Percentiles rank a stretch among this genome's conserved stretches.
Evolutionary conservation across 2,888 invertebrate species (phyloP).

Genomic region (Tiliacea citrago): DNA sequence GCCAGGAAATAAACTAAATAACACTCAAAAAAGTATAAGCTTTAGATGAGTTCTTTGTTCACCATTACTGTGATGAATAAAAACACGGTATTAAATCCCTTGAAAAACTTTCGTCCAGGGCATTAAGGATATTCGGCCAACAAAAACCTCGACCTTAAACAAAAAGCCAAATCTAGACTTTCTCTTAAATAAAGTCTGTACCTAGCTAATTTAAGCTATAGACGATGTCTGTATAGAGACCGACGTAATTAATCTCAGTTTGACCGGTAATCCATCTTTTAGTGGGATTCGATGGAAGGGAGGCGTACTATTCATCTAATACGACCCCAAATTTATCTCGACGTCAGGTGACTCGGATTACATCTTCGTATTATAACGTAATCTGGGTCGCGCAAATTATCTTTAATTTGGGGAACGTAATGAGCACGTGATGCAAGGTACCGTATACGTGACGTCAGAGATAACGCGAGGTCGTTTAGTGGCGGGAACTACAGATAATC

Average conservation of each 20-base stretch:
- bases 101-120: conserved; percentile 22
- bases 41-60: conserved; percentile 3
- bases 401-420: conserved; percentile 66
- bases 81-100: conserved; percentile 27
- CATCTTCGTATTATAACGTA: conserved; percentile 63
- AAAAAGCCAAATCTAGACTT: conserved; percentile 57
- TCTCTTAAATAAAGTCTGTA: conserved; percentile 58
- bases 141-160: conserved; percentile 46
- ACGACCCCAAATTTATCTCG: conserved; percentile 77
- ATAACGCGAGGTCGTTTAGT: conserved; percentile 49
- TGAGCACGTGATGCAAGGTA: conserved; percentile 54
- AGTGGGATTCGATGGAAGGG: conserved; percentile 70
- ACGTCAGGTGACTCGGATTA: conserved; percentile 69
- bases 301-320: conserved; percentile 73
- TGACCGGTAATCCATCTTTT: conserved; percentile 79
- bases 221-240: conserved; percentile 62
- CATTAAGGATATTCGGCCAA: conserved; percentile 31
- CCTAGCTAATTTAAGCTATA: conserved; percentile 64
- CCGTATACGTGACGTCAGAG: conserved; percentile 53
- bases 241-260: conserved; percentile 83
- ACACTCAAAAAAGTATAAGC: neutral
- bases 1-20: neutral
- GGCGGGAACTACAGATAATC: conserved; percentile 53
- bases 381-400: conserved; percentile 64
- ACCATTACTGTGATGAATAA: conserved; percentile 23